Base-by-base conservation (phyloP, 2,888 invertebrate species). In the Aricia artaxerxes region DNA sequence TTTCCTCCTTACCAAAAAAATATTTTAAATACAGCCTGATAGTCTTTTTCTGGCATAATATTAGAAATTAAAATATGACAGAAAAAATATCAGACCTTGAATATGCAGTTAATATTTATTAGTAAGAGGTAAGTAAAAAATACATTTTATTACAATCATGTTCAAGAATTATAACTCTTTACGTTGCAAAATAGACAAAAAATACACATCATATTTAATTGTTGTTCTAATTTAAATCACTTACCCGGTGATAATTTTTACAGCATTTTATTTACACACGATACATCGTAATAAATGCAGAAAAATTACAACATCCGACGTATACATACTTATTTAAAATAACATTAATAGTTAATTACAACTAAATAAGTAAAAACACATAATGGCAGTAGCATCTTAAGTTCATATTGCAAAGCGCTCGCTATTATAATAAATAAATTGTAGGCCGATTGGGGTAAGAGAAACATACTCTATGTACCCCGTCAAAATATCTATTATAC, bases 231-330 rank as follows among this genome's bases (percentile, higher is more conserved):
- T 7, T 61, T 24, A 7, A 7, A 61, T 61, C n/a, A 24, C n/a
- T 61, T 61, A 7, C 7, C 61, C 57, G 35, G 35, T 35, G 69
- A 35, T 35, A 38, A 13, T 69, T 35, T 69, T 69, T 38, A 69
- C 69, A 69, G 69, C 69, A 69, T 69, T 35, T 38, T 69, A 69
- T 69, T 69, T 69, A 69, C 69, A 69, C 69, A 38, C 69, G 69
- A 69, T 5, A 38, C 1, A 35, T 69, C 13, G 69, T 38, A 35
- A 69, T 69, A 69, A 69, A 69, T 69, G 69, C 69, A 69, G 69
- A 38, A 69, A 35, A 38, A 69, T 35, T 69, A 31, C 69, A 69
- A 35, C 69, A 69, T 31, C 31, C 64, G 31, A 64, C 24, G 31
- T 64, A 31, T 11, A 64, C 7, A 31, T 11, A 64, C 7, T 24